Base-by-base conservation (phyloP, 2,113 vertebrate genomes). In the Ariopsis seemanni region DNA sequence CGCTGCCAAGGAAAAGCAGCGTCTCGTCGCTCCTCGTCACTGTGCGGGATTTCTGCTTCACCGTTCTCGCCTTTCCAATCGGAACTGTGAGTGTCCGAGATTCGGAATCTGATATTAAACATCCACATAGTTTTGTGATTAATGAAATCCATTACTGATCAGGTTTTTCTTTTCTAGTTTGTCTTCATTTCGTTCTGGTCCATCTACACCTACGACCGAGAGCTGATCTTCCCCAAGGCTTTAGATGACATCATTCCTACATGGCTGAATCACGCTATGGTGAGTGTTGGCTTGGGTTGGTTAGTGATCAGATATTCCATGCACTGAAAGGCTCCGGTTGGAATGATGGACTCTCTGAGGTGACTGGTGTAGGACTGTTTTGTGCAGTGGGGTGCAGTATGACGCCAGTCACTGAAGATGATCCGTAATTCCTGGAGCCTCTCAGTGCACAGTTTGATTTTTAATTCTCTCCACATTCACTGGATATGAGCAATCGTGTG, bases 141-240 rank as follows among this genome's bases (percentile, higher is more conserved):
- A 50, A 34, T 30, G 2, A n/a, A 20, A 11, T 27, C 63, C 55
- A 22, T 62, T 22, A 14, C 20, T 8, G 12, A 42, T 42, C 1
- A 0, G 42, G 15, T 42, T 60, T 53, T 4, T 2, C 34, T 11
- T 87, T 81, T 75, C 78, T 85, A 93, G 88, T 94, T 95, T 94
- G 94, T 96, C 42, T 91, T 92, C 78, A 9, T 90, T 72, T 91
- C 20, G 0, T 94, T 95, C 91, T 95, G 93, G 93, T 85, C 91
- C 83, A 78, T 93, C 48, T 90, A 89, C 11, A 6, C 82, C n/a
- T 94, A 88, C 83, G 90, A 92, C 67, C 88, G 92, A 69, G 93
- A 95, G 87, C 25, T 84, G 60, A 81, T 89, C 11, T 92, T 94
- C 82, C 92, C 93, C 17, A 92, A 90, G 84, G 82, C 83, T 55